Evolutionary conservation across 2,797 vertebrate species (phyloP).

Genomic region (Bucorvus abyssinicus): DNA sequence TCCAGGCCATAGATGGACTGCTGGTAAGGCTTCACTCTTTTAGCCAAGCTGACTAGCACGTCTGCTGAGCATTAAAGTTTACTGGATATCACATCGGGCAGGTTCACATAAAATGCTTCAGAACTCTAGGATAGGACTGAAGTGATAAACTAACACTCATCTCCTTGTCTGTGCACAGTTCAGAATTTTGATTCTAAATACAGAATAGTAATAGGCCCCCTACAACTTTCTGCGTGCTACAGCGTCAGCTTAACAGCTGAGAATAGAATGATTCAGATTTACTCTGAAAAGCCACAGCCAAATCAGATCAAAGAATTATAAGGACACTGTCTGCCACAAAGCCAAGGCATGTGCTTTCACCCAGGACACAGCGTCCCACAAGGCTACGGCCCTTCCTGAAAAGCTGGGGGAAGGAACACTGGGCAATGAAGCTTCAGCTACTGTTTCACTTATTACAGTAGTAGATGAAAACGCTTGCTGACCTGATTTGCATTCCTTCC

Average conservation of each 20-base stretch:
- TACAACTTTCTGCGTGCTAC: slow-evolving; percentile 5
- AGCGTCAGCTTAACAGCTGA: slow-evolving; percentile 64
- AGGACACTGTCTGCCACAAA: slow-evolving; percentile 60
- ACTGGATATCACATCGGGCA: not conserved
- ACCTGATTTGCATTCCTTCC: slow-evolving; percentile 32
- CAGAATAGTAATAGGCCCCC: not conserved
- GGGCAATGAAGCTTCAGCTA: not conserved
- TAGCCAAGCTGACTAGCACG: slow-evolving; percentile 7
- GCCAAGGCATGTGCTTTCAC: slow-evolving; percentile 57
- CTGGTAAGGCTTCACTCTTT: slow-evolving; percentile 53
- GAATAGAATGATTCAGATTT: slow-evolving; percentile 66
- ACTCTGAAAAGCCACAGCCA: slow-evolving; percentile 65
- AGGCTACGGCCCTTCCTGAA: slow-evolving; percentile 45
- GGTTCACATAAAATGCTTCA: not conserved
- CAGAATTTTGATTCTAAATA: not conserved
- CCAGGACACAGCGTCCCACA: slow-evolving; percentile 41
- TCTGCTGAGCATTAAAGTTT: slow-evolving; percentile 23
- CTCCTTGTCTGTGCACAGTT: not conserved
- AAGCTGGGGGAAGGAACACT: not conserved
- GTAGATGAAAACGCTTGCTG: slow-evolving; percentile 37
- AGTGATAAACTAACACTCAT: not conserved
- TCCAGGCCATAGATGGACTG: slow-evolving; percentile 62
- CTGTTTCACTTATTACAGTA: not conserved
- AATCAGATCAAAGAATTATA: slow-evolving; percentile 74
- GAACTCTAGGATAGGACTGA: not conserved